Base-by-base conservation (phyloP, 2,113 vertebrate species). In the Parotia lawesii region DNA sequence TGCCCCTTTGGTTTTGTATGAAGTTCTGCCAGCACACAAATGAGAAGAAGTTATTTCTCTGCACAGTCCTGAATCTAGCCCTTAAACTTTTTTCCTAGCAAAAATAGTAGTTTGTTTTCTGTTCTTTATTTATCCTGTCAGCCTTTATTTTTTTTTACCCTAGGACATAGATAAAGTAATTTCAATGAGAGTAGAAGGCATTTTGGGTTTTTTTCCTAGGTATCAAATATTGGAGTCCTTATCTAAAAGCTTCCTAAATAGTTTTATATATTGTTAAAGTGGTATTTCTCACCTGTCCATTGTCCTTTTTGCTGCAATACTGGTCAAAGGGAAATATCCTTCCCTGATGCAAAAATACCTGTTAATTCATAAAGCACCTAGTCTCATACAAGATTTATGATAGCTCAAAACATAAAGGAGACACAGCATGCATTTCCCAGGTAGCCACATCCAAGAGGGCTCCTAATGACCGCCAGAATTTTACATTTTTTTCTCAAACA, bases 161-260 rank as follows among this genome's bases (percentile, higher is more conserved):
- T 17, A 58, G 27, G 5, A 12, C 73, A 72, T 5, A 76, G 28
- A 56, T 42, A 38, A 67, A 73, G 14, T 22, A 8, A 44, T 48
- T 67, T 57, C 14, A 69, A 25, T 79, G 5, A 58, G 2, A 51
- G 9, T 7, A 40, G 45, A 64, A 83, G 10, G 17, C 7, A 16
- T n/a, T 1, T 1, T 3, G 3, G 9, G 1, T 1, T 3, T 29
- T 70, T 44, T 21, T 27, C 12, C 19, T 44, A 15, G 23, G 48
- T 72, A 51, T 31, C 15, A 89, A 7, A 57, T 74, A 66, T 9
- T 31, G 3, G 5, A 10, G 8, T 82, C 33, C 8, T 62, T 74
- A 31, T 29, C 22, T 57, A 89, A 91, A 76, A 40, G 9, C 25
- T 78, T 64, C 24, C 88, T 23, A 80, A 89, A 69, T 19, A 51